A percentile compares a stretch with the other conserved stretches of the same genome.
Evolutionary conservation across 2,113 vertebrate genomes (phyloP).

Genomic region (Centropus unirufus): DNA sequence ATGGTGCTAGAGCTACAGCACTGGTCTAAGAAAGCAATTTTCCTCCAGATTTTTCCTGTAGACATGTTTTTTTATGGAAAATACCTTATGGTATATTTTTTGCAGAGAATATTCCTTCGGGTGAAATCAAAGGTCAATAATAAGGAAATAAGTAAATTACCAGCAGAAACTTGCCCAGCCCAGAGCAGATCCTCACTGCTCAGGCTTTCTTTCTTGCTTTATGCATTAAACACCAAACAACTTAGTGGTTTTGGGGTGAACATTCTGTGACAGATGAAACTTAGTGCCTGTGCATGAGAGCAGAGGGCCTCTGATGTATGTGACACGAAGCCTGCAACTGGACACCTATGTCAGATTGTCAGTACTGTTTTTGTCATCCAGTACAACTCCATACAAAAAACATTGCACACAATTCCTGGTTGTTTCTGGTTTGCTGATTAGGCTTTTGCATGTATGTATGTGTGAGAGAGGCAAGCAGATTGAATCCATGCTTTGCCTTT

Average conservation of each 20-base stretch:
- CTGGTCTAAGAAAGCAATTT: not conserved
- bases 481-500: not conserved
- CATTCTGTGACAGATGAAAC: not conserved
- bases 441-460: not conserved
- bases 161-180: not conserved
- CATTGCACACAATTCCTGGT: not conserved
- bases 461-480: not conserved
- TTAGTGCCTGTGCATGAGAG: not conserved
- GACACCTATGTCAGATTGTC: not conserved
- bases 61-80: not conserved
- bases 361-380: not conserved
- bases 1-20: not conserved
- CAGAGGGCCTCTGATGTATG: not conserved
- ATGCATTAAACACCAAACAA: not conserved
- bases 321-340: too few relatives aligned
- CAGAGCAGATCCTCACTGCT: not conserved
- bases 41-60: not conserved
- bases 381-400: not conserved
- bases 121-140: not conserved
- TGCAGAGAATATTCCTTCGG: not conserved
- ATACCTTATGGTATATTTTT: not conserved
- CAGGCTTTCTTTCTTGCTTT: not conserved
- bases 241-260: not conserved
- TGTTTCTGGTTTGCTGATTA: not conserved
- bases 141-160: not conserved